A percentile compares a stretch with the other conserved stretches of the same genome.
These are phyloP conservation scores for Barnardius zonarius DNA, from an alignment of 2,113 vertebrate genomes.

Conservation along the genomic window DNA sequence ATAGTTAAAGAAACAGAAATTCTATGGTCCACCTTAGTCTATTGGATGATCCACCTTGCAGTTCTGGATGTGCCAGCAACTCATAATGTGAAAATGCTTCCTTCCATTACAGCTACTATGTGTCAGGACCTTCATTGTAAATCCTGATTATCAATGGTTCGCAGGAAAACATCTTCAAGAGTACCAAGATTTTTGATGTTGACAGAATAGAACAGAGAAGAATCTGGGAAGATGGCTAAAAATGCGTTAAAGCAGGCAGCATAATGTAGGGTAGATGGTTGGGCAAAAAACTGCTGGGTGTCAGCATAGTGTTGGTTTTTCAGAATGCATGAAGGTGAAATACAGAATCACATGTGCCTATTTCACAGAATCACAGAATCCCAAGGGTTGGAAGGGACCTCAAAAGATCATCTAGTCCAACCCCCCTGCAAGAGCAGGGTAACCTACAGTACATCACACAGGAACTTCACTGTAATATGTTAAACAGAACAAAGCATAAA, in stretches of 20 bases:
- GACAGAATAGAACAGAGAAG: neutral
- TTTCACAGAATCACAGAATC: neutral
- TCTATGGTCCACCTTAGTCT: neutral
- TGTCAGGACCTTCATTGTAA: neutral
- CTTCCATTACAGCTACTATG: neutral
- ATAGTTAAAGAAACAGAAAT: slow-evolving; percentile 33
- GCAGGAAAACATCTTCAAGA: slow-evolving; percentile 1
- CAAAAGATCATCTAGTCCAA: no score
- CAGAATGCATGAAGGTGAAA: neutral
- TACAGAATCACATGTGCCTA: neutral
- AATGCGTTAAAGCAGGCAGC: neutral
- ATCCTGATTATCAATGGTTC: neutral
- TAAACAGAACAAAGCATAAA: neutral
- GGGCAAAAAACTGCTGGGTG: neutral
- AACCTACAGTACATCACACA: no score
- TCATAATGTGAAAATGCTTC: neutral
- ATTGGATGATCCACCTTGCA: neutral
- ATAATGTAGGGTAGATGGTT: neutral
- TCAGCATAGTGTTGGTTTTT: neutral
- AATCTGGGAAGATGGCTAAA: neutral
- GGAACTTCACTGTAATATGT: no score
- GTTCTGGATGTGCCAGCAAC: neutral
- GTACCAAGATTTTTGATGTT: neutral
- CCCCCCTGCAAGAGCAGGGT: no score
- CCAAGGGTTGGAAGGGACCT: no score